Percentiles rank a stretch among this genome's conserved stretches.
Conservation (phyloP, 2,888 invertebrate species). For the Rhogogaster chlorosoma region DNA sequence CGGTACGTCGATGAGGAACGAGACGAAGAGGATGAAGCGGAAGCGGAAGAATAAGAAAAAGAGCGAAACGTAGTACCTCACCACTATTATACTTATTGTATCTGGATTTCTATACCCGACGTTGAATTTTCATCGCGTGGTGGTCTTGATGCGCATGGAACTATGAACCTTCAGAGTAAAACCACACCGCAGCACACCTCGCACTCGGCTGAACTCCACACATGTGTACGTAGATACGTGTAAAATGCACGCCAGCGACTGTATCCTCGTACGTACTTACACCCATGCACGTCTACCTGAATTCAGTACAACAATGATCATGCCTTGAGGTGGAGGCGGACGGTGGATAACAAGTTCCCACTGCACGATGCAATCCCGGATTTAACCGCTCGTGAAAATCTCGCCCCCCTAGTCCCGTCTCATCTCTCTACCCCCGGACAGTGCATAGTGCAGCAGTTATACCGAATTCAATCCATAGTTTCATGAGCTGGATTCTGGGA, state of each 20-base stretch:
- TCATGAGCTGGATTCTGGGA: background rate
- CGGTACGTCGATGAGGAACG: background rate
- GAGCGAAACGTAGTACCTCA: background rate
- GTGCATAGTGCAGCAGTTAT: background rate
- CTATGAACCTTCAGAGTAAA: background rate
- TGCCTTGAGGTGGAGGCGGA: background rate
- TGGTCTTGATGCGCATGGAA: too few relatives aligned
- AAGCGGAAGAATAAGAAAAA: background rate
- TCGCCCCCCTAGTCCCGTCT: background rate
- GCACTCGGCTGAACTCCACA: background rate
- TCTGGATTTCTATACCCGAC: background rate
- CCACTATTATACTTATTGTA: background rate
- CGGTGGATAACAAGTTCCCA: background rate
- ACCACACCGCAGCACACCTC: background rate
- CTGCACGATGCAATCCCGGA: background rate
- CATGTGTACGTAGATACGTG: too few relatives aligned
- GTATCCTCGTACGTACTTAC: background rate
- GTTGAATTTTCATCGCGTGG: background rate
- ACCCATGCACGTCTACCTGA: background rate
- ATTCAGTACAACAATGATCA: background rate
- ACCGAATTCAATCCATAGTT: background rate
- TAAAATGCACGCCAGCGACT: background rate
- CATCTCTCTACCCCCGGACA: background rate
- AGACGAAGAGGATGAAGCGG: background rate
- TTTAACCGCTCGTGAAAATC: slow-evolving; percentile 23